Base-by-base conservation (phyloP, 2,888 invertebrate species). In the Chrysomela aeneicollis region DNA sequence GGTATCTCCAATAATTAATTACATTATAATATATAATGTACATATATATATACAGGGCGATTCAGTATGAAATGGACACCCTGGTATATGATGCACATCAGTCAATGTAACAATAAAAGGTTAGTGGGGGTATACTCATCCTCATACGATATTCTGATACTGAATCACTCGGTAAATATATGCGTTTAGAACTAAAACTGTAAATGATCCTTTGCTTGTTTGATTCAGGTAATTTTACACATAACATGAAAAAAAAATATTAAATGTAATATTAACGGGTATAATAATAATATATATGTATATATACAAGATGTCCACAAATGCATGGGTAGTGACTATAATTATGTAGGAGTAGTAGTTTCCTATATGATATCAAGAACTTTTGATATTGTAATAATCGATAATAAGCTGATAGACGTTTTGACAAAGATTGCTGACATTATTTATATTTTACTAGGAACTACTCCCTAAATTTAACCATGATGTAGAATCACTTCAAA, bases 121-220 rank as follows among this genome's bases (percentile, higher is more conserved):
- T n/a, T n/a, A n/a, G n/a, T n/a, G 6, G 26, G 6, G 6, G 26
- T 26, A 26, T 5, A 3, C 6, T 26, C 4, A 5, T 26, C 6
- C 4, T 26, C 42, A 15, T n/a, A n/a, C n/a, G n/a, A n/a, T n/a
- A n/a, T n/a, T n/a, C 42, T 12, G 12, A 42, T 15, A 15, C 42
- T 42, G 42, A 42, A 53, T 53, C 53, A 53, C 53, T 18, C 18
- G 17, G 37, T 35, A 53, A 32, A 53, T 37, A 37, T 37, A 54
- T 54, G n/a, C n/a, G 12, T 52, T 1, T 2, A 18, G 32, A 22
- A 53, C 17, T 35, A 32, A 53, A 53, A 19, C 15, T 15, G 15
- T 42, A 3, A 42, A 42, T 42, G 15, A 6, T 42, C 42, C 9
- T 15, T 15, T 4, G 42, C 42, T 42, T 42, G 42, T 15, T n/a